Evolutionary conservation across 2,797 vertebrate genomes (phyloP).

Genomic region (Acrocephalus scirpaceus): DNA sequence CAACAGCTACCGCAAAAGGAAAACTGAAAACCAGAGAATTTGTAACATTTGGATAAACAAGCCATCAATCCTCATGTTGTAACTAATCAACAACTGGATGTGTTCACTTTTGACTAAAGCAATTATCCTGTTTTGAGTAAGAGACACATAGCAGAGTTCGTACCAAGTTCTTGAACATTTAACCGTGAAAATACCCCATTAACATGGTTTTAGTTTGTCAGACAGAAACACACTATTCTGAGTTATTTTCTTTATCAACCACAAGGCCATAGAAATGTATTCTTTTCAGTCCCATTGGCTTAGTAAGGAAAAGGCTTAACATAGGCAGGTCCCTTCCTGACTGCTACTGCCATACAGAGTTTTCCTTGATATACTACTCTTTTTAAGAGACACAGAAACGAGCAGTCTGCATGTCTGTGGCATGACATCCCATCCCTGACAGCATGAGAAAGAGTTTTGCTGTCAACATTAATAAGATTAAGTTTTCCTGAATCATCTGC

Average conservation of each 20-base stretch:
- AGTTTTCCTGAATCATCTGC: not conserved
- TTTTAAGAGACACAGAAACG: not conserved
- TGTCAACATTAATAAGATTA: not conserved
- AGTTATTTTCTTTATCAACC: not conserved
- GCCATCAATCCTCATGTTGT: not conserved
- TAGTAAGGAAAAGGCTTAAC: not conserved
- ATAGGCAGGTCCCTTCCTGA: not conserved
- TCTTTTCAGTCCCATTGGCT: not conserved
- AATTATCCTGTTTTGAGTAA: not conserved
- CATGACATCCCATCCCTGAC: not conserved
- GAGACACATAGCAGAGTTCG: not conserved
- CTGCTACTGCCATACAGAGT: not conserved
- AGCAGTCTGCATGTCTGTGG: not conserved
- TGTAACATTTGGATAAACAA: constrained; percentile 49
- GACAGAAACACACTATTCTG: not conserved
- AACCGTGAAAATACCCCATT: not conserved
- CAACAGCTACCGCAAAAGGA: constrained; percentile 49
- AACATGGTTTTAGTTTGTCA: not conserved
- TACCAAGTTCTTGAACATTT: not conserved
- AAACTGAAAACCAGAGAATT: constrained; percentile 57
- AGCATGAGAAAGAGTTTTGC: not conserved
- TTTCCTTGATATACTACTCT: not conserved
- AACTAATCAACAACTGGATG: constrained; percentile 32
- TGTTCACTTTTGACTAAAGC: not conserved
- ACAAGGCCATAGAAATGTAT: not conserved